Conservation (phyloP, 2,113 vertebrate species). For the Phyllostomus hastatus region DNA sequence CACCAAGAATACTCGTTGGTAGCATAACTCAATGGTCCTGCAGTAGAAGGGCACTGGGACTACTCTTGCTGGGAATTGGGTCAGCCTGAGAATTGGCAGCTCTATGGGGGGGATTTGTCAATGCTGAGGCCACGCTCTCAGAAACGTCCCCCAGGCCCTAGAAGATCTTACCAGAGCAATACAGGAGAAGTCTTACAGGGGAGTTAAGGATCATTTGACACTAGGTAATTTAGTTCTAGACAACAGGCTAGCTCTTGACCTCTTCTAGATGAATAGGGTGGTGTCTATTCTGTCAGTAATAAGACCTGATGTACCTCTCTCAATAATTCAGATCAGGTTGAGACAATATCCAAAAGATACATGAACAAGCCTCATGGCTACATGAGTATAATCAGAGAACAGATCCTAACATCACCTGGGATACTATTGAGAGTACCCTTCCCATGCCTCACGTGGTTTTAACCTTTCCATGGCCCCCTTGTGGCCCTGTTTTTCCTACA, state of each 20-base stretch:
- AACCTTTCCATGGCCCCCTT: not conserved
- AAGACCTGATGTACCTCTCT: not conserved
- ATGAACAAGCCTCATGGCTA: not conserved
- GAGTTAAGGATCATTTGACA: not conserved
- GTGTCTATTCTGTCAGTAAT: not conserved
- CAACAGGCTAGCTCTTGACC: not conserved
- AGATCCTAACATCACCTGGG: not conserved
- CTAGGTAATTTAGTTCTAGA: not conserved
- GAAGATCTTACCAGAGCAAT: not conserved
- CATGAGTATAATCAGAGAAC: not conserved
- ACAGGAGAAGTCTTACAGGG: not conserved
- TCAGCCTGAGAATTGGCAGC: no score
- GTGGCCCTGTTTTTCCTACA: not conserved
- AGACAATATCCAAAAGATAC: not conserved
- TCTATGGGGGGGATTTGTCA: no score
- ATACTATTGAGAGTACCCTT: not conserved
- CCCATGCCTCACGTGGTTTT: not conserved
- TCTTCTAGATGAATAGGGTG: not conserved
- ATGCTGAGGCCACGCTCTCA: no score
- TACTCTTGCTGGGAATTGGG: no score
- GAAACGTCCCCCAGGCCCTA: no score
- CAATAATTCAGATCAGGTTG: not conserved
- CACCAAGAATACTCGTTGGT: not conserved
- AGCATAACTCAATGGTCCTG: no score
- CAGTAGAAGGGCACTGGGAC: no score